Conservation (phyloP, 2,797 vertebrate genomes). For the Squalus acanthias region DNA sequence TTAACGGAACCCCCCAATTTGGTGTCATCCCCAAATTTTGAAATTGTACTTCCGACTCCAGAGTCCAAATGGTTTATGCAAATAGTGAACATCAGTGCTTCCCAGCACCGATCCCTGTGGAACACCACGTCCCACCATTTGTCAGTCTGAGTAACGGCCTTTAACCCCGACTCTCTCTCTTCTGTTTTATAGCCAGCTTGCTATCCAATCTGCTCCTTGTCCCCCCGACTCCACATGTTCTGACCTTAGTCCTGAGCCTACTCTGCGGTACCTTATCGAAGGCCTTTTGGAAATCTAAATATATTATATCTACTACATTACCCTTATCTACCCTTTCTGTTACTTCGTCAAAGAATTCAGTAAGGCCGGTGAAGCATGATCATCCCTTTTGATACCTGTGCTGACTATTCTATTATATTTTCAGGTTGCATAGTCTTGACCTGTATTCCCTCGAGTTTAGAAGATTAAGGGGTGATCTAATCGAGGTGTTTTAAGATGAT, state of each 20-base stretch:
- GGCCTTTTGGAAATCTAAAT: not conserved
- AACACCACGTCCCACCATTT: no score
- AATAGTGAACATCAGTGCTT: no score
- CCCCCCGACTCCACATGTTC: no score
- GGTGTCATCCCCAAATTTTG: not conserved
- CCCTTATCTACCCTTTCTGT: not conserved
- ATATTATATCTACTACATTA: not conserved
- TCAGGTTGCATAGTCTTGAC: not conserved
- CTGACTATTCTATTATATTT: not conserved
- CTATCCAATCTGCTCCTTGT: no score
- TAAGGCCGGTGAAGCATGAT: not conserved
- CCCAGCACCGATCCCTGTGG: no score
- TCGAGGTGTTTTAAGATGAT: not conserved
- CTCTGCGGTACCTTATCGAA: no score
- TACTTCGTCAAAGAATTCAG: not conserved
- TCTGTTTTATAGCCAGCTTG: not conserved
- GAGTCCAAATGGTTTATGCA: no score
- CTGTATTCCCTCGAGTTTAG: not conserved
- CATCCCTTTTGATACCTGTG: no score
- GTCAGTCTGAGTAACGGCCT: no score
- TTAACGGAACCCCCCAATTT: no score
- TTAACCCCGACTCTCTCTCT: no score
- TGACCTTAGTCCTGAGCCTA: not conserved
- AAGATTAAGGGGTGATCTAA: not conserved
- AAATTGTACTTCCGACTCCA: not conserved